These are phyloP conservation scores for Hydractinia symbiolongicarpus DNA, from an alignment of 30 jellyfish, hydroid and myxozoan genomes.

Conservation along the genomic window DNA sequence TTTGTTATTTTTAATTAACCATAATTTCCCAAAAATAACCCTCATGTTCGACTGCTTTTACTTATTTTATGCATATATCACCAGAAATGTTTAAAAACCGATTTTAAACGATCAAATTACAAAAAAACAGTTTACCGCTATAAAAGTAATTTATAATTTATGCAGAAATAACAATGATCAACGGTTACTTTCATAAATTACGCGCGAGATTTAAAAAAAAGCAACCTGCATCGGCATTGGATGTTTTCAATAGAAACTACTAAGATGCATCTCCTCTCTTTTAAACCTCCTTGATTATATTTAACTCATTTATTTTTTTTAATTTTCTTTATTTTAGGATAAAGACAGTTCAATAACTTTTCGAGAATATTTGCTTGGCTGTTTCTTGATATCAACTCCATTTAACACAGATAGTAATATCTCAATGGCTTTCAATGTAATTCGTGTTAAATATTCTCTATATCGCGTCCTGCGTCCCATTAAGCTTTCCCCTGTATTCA, in stretches of 20 bases:
- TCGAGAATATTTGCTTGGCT: conserved; percentile 35
- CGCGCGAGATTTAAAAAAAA: background rate
- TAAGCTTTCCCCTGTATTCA: too few relatives aligned
- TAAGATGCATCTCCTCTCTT: background rate
- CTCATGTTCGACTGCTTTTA: too few relatives aligned
- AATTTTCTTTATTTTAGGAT: conserved; percentile 8
- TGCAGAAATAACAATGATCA: background rate
- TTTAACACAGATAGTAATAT: conserved; percentile 31
- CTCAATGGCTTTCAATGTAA: conserved; percentile 15
- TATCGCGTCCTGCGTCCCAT: background rate
- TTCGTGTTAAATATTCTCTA: background rate
- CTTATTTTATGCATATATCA: too few relatives aligned
- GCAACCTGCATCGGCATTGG: background rate
- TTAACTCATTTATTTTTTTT: background rate
- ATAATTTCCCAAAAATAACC: too few relatives aligned
- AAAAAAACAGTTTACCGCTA: background rate
- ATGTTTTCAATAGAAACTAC: background rate
- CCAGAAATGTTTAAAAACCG: too few relatives aligned
- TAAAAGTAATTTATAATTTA: background rate
- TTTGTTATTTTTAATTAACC: too few relatives aligned
- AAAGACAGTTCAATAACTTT: conserved; percentile 11
- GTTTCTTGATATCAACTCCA: conserved; percentile 21
- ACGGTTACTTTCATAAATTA: background rate
- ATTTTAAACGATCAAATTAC: too few relatives aligned
- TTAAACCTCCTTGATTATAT: background rate